These are phyloP conservation scores for Graptemys geographica DNA, from an alignment of 2,797 vertebrate species.

Conservation along the genomic window DNA sequence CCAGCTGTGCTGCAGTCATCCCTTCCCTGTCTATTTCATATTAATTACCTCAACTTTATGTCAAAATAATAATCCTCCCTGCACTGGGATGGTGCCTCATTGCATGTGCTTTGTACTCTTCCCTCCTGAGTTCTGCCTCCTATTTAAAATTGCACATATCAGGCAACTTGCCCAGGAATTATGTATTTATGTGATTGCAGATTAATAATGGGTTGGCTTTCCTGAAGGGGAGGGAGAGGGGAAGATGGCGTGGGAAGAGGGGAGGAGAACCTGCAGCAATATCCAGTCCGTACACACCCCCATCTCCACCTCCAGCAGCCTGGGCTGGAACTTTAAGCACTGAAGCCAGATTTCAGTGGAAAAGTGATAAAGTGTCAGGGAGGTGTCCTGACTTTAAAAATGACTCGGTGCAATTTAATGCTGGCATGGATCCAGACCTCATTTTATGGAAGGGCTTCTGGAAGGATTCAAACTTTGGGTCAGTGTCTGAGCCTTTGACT, in stretches of 20 bases:
- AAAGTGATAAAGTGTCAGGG: background rate
- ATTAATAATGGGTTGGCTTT: background rate
- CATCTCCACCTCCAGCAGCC: fast-evolving
- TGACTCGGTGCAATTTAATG: background rate
- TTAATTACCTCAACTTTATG: background rate
- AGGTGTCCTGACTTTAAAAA: background rate
- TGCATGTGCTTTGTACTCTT: background rate
- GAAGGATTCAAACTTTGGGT: background rate
- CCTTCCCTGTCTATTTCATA: background rate
- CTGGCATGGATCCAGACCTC: background rate
- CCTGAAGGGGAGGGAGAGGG: background rate
- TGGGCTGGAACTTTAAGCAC: background rate
- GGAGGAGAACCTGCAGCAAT: background rate
- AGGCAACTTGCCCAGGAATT: background rate
- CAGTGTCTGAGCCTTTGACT: background rate
- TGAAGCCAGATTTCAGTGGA: fast-evolving
- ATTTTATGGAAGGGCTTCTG: background rate
- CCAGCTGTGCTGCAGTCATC: slow-evolving; percentile 38
- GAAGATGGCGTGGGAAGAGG: background rate
- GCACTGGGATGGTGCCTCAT: background rate
- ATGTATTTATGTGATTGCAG: background rate
- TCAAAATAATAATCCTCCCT: background rate
- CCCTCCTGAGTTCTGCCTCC: background rate
- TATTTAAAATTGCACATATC: no score
- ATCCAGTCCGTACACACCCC: background rate